Base-by-base conservation (phyloP, 1,140 invertebrate species). In the Tenebrio molitor region DNA sequence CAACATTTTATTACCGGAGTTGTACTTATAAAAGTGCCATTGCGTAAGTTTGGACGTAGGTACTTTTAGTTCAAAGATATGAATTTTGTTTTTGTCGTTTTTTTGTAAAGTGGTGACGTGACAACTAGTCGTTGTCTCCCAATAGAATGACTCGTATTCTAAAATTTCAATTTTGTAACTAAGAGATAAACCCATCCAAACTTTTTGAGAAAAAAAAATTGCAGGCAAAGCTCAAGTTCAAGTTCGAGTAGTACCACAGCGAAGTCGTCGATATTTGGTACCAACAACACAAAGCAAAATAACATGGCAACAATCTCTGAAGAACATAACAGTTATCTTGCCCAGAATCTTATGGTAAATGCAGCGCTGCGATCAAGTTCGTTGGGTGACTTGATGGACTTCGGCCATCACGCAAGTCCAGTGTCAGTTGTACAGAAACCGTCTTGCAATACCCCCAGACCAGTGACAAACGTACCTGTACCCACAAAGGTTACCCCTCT, bases 321-420 rank as follows among this genome's bases (percentile, higher is more conserved):
- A 44, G 75, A 78, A 64, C 76, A 78, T 53, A 77, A 75, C 44
- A 80, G 72, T 58, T 78, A 79, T 68, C 72, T 81, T 16, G 79
- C 78, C 19, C 79, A 82, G 72, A 81, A 81, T 71, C 67, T 79
- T 21, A 78, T 76, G 72, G 81, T 79, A 0, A 83, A 81, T 42
- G 81, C 77, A 16, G 79, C 75, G 3, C 58, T 82, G 15, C 71
- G 80, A 15, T 74, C 76, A 16, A 82, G 78, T 68, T 33, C 77
- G 6, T 63, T 77, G 58, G 78, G 74, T 5, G 72, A 79, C 19
- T 64, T 78, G 23, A 81, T 81, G 78, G 77, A 80, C 62, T 75
- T 67, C 5, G 23, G 21, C 23, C 8, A 58, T 2, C 36, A 68
- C 10, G 1, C 65, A 29, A 33, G 15, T 17, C 65, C 65, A 15